Conservation (phyloP, 2,113 vertebrate species). For the Mesembrinibis cayennensis region DNA sequence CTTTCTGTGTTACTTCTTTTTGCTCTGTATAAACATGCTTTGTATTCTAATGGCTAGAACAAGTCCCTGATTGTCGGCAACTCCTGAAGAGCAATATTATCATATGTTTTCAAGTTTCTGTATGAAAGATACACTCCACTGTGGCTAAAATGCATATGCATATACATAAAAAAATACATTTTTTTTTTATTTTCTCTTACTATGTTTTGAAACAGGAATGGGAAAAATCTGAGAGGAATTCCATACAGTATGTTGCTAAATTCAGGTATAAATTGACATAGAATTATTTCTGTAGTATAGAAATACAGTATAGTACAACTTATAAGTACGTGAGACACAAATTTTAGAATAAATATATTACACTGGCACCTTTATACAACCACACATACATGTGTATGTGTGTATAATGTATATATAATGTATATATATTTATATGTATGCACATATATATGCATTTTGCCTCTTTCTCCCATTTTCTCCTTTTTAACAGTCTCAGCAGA, state of each 20-base stretch:
- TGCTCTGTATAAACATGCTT: neutral
- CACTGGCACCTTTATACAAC: neutral
- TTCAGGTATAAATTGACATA: neutral
- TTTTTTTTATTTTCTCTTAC: neutral
- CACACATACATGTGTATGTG: neutral
- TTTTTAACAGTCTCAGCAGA: neutral
- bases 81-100: neutral
- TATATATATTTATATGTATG: neutral
- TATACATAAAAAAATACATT: neutral
- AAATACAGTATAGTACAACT: neutral
- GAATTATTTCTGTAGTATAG: neutral
- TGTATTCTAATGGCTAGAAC: neutral
- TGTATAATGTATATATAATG: neutral
- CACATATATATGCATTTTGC: neutral
- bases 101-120: neutral
- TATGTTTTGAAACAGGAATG: neutral
- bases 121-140: neutral
- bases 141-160: neutral
- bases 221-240: neutral
- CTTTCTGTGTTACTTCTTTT: neutral
- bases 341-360: neutral
- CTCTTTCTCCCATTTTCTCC: neutral
- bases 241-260: neutral
- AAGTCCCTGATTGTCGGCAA: neutral
- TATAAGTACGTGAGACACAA: neutral